Conservation (phyloP, 2,113 vertebrate species). For the Grantiella picta region DNA sequence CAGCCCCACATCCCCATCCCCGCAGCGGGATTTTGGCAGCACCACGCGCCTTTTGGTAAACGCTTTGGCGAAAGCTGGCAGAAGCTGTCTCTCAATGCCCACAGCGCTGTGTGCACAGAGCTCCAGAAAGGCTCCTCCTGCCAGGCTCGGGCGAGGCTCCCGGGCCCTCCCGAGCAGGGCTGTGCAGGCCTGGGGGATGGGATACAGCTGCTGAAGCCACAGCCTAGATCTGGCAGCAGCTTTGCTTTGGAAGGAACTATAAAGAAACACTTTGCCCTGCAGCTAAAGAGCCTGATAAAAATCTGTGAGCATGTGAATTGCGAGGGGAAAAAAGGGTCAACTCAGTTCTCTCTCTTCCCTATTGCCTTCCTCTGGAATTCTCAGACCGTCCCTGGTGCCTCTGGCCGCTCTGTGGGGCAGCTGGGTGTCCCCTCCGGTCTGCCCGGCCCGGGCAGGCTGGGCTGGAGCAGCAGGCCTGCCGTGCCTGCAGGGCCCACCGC, state of each 20-base stretch:
- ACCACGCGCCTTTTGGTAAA: neutral
- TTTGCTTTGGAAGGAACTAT: conserved; percentile 45
- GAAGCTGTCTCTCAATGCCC: neutral
- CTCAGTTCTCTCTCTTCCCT: neutral
- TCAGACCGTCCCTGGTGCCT: neutral
- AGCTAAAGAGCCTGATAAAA: conserved; percentile 53
- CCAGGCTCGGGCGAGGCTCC: neutral
- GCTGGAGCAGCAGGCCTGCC: accelerated
- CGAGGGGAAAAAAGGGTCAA: conserved; percentile 35
- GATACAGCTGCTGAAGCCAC: conserved; percentile 7
- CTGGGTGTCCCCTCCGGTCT: too few relatives aligned
- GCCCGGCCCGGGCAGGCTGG: too few relatives aligned
- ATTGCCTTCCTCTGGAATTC: neutral
- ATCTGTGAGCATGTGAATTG: conserved; percentile 58
- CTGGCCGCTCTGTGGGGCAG: neutral
- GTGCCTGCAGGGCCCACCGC: accelerated
- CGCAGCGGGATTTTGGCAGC: accelerated
- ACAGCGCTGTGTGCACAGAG: accelerated
- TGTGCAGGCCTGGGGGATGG: conserved; percentile 1
- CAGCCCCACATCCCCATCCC: neutral
- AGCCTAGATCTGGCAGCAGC: conserved; percentile 38
- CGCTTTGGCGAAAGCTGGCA: neutral
- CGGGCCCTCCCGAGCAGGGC: neutral
- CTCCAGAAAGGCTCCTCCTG: neutral
- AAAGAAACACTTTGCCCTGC: conserved; percentile 43